Conservation (phyloP, 2,113 vertebrate genomes). For the Mus spicilegus region DNA sequence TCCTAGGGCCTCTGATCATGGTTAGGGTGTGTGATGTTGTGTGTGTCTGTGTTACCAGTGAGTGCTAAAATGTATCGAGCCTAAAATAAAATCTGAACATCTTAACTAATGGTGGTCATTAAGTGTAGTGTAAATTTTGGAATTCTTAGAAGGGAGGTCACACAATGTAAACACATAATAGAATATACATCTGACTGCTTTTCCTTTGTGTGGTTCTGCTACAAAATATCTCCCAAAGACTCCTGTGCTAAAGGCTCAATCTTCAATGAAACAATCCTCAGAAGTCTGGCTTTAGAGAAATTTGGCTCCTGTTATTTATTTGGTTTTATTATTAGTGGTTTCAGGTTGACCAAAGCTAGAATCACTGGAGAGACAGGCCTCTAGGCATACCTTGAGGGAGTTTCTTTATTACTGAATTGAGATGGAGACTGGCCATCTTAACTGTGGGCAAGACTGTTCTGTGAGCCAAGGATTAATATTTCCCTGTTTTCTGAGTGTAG, state of each 20-base stretch:
- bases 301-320: neutral
- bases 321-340: neutral
- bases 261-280: neutral
- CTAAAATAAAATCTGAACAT: neutral
- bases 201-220: neutral
- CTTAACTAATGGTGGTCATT: conserved; percentile 21
- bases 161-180: neutral
- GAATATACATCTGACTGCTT: neutral
- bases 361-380: neutral
- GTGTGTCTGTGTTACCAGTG: neutral
- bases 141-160: conserved; percentile 14
- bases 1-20: too few species aligned
- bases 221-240: neutral
- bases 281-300: neutral
- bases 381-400: too few species aligned
- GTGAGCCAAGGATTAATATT: neutral
- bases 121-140: neutral
- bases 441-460: neutral
- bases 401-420: neutral
- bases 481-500: neutral
- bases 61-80: neutral
- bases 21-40: neutral
- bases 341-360: neutral
- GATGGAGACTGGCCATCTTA: neutral
- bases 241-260: neutral